Evolutionary conservation across 1,140 invertebrate species (phyloP).

Genomic region (Drosophila nigromelanica): DNA sequence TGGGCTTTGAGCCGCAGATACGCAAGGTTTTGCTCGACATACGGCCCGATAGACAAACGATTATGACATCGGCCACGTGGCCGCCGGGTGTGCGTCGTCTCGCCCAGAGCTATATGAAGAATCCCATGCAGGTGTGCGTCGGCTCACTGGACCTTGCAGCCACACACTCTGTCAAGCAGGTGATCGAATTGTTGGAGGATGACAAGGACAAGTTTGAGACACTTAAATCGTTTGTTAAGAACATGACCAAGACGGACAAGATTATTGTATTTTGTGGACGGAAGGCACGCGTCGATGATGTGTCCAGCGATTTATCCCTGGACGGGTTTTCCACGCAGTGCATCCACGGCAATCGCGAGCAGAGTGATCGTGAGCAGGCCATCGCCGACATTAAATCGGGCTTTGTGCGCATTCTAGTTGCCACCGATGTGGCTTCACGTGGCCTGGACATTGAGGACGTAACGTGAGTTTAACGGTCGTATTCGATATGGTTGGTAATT

Average conservation of each 20-base stretch:
- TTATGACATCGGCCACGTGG: conserved; percentile 96
- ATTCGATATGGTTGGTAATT: background rate
- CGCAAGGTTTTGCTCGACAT: conserved; percentile 91
- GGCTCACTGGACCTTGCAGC: conserved; percentile 94
- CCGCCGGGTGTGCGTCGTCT: conserved; percentile 91
- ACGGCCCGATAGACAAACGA: conserved; percentile 91
- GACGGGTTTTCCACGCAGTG: conserved; percentile 88
- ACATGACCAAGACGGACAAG: conserved; percentile 90
- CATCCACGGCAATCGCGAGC: conserved; percentile 95
- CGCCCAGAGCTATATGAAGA: conserved; percentile 92
- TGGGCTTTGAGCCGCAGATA: conserved; percentile 96
- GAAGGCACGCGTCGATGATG: conserved; percentile 91
- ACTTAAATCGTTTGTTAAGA: conserved; percentile 67
- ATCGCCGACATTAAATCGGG: conserved; percentile 92
- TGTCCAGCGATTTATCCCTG: conserved; percentile 91
- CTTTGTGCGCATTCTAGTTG: conserved; percentile 91
- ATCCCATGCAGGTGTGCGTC: conserved; percentile 95
- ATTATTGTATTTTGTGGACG: conserved; percentile 95
- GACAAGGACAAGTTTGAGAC: conserved; percentile 88
- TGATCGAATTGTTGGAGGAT: conserved; percentile 89
- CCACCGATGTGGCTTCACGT: conserved; percentile 96
- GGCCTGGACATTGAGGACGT: conserved; percentile 97
- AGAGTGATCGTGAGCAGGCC: conserved; percentile 93
- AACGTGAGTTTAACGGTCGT: conserved; percentile 87
- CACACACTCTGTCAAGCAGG: conserved; percentile 92